These are phyloP conservation scores for Drosophila meridiana DNA, from an alignment of 2,888 invertebrate genomes.

Conservation along the genomic window DNA sequence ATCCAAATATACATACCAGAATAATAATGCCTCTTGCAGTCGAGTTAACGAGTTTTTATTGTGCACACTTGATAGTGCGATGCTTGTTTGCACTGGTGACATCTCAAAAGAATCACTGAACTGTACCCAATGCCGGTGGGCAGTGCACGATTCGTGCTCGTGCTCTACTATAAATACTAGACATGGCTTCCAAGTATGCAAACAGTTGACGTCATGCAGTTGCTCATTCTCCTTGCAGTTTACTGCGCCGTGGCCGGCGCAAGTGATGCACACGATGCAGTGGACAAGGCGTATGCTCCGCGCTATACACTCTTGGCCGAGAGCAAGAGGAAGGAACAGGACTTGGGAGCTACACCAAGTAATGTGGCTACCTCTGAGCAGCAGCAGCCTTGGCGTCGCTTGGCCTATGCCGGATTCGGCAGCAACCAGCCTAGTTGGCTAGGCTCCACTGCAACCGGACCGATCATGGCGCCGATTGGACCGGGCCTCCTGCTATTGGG, in stretches of 20 bases:
- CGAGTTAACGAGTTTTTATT: conserved; percentile 7
- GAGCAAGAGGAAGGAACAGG: conserved; percentile 54
- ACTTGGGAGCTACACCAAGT: conserved; percentile 21
- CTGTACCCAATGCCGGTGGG: conserved; percentile 12
- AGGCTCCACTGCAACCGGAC: conserved; percentile 9
- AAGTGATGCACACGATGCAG: conserved; percentile 10
- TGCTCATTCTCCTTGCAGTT: conserved; percentile 36
- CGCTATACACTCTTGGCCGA: conserved; percentile 64
- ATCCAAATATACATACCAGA: conserved; percentile 41
- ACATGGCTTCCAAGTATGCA: not conserved
- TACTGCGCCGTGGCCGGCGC: conserved; percentile 19
- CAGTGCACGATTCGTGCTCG: not conserved
- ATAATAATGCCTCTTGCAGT: not conserved
- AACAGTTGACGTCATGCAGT: conserved; percentile 52
- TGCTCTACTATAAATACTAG: conserved; percentile 50
- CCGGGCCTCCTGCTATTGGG: conserved; percentile 62
- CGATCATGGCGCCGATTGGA: conserved; percentile 41
- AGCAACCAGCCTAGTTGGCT: conserved; percentile 39
- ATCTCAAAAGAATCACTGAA: conserved; percentile 50
- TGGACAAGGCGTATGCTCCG: conserved; percentile 37
- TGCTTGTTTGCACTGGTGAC: conserved; percentile 44
- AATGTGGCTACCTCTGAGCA: conserved; percentile 10
- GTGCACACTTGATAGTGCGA: conserved; percentile 11
- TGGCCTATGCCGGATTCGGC: conserved; percentile 34
- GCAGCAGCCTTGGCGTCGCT: conserved; percentile 63